These are phyloP conservation scores for Crepidodera aurea DNA, from an alignment of 2,888 invertebrate species.

Conservation along the genomic window DNA sequence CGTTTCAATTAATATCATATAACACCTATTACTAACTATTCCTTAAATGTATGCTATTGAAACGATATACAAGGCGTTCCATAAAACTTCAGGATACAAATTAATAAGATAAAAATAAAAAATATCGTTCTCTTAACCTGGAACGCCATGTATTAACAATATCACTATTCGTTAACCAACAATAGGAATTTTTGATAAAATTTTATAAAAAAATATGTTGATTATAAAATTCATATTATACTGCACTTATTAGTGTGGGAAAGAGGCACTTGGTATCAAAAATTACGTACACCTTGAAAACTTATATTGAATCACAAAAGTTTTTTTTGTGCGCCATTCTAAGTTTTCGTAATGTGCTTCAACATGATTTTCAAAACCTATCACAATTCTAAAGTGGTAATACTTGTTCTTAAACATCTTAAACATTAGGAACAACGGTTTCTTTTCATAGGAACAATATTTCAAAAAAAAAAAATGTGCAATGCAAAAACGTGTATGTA, in stretches of 20 bases:
- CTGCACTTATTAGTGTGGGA: not conserved
- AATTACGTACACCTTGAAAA: too few species aligned
- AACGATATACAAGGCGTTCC: not conserved
- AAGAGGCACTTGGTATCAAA: not conserved
- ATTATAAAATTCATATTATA: not conserved
- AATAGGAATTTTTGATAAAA: not conserved
- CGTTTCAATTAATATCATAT: not conserved
- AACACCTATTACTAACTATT: not conserved
- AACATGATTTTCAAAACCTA: conserved; percentile 27
- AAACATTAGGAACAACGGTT: conserved; percentile 18
- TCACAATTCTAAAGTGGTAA: conserved; percentile 37
- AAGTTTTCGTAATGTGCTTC: not conserved
- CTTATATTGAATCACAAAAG: too few species aligned
- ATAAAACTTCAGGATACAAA: not conserved
- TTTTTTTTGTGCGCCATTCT: too few species aligned
- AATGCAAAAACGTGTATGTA: conserved; percentile 9
- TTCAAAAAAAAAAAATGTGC: conserved; percentile 18
- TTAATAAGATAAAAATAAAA: not conserved
- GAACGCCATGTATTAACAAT: not conserved
- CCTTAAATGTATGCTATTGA: not conserved
- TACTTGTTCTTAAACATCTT: conserved; percentile 21
- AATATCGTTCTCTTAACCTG: not conserved
- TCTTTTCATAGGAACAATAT: conserved; percentile 28
- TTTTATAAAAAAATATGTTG: not conserved
- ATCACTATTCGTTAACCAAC: conserved; percentile 1